Evolutionary conservation across 2,113 vertebrate genomes (phyloP), one percentile per base, ranked within the genome.

Genomic region (Ceuthmochares aereus): DNA sequence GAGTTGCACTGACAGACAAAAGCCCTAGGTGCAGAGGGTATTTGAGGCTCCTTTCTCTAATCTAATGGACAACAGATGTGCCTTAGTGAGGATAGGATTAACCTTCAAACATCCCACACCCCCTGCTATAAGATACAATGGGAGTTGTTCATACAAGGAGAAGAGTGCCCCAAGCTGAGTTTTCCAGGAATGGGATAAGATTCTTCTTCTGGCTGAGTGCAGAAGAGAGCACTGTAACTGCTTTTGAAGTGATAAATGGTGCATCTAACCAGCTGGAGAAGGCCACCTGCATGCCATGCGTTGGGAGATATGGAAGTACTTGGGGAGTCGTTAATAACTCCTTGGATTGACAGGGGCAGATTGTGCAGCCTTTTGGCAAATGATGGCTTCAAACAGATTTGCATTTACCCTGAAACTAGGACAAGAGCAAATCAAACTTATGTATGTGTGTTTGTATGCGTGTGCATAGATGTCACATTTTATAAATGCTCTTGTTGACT

Each of bases 181-280:
- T 93, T 93, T 90, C 81, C 69, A 77, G 74, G 60, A 37, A 34
- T 69, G 21, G 64, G 37, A 60, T 76, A 72, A 36, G 30, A 56
- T 90, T 77, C 75, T 83, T 80, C 73, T 56, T 74, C 76, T 88
- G 62, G 12, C 45, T 83, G 89, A 86, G 64, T 59, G 74, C 47
- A 94, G 93, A 96, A 83, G 74, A 90, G 34, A 73, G 52, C 54
- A 83, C 96, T 94, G 86, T 93, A 74, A 70, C 43, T 87, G 82
- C 77, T 93, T 96, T 90, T 97, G 78, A 86, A 77, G 79, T 21
- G 51, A 75, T 94, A 82, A 97, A 96, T 89, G 49, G 78, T 62
- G 32, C 73, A 62, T 89, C 66, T 73, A 79, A 77, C 88, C 96
- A 97, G 84, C 94, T 97, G 90, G 66, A 96, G 81, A 93, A 84